A percentile compares a stretch with the other conserved stretches of the same genome.
Conservation (phyloP, 2,113 vertebrate genomes). For the Deroptyus accipitrinus region DNA sequence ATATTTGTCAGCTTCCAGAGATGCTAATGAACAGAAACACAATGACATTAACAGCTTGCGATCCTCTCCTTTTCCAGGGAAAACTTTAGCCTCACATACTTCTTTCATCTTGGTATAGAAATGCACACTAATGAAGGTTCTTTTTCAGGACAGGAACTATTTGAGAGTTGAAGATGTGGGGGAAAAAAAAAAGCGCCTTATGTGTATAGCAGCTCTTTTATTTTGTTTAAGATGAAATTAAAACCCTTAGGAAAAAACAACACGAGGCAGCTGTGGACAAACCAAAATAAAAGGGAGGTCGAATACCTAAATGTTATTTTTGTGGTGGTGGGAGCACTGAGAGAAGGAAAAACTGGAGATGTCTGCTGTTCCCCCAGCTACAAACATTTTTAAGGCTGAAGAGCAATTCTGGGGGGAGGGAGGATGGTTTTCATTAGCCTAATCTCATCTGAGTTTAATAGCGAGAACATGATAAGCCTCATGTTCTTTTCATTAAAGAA, state of each 20-base stretch:
- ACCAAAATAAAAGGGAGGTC: neutral
- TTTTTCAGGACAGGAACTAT: neutral
- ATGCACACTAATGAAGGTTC: slow-evolving; percentile 1
- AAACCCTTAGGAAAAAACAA: neutral
- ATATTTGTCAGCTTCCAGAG: slow-evolving; percentile 58
- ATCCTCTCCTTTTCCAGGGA: slow-evolving; percentile 56
- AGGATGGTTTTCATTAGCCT: slow-evolving; percentile 24
- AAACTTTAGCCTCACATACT: slow-evolving; percentile 18
- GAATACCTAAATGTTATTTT: neutral
- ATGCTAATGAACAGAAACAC: slow-evolving; percentile 69
- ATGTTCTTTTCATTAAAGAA: slow-evolving; percentile 29
- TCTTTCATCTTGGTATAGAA: slow-evolving; percentile 59
- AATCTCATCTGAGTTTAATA: slow-evolving; percentile 6
- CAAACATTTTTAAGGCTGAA: neutral
- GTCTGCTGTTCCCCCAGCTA: neutral
- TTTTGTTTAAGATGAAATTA: neutral
- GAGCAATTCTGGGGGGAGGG: neutral
- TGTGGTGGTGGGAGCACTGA: fast-evolving
- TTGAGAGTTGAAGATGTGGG: neutral
- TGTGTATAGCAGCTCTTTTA: slow-evolving; percentile 8
- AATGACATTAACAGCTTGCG: slow-evolving; percentile 64
- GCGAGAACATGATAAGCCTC: slow-evolving; percentile 19
- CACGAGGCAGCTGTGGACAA: neutral
- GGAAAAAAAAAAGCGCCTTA: neutral
- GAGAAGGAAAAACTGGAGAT: neutral